phyloP scores from a whole-genome alignment of 1,140 invertebrate genomes.

The Pantala flavescens region DNA sequence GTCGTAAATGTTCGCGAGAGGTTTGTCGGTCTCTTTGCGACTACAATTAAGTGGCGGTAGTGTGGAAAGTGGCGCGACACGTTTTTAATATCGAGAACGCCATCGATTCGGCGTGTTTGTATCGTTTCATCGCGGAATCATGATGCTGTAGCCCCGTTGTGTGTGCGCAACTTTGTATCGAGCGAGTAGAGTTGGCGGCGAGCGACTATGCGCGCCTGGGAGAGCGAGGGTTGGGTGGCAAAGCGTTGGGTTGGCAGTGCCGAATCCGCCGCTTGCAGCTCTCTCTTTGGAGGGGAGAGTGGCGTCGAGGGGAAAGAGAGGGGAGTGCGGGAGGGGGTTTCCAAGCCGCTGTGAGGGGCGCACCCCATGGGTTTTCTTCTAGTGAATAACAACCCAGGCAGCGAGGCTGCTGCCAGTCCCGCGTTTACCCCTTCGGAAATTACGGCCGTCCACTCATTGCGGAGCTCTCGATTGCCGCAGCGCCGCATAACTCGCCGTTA shows the following conservation, averaged over 20 bases:
- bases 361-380: neutral
- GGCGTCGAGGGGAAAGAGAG: neutral
- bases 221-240: neutral
- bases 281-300: neutral
- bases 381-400: constrained; percentile 1
- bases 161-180: neutral
- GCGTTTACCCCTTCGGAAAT: neutral
- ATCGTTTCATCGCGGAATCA: no score
- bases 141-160: no score
- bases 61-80: no score
- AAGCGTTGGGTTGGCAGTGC: neutral
- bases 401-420: neutral
- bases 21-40: no score
- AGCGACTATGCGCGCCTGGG: constrained; percentile 5
- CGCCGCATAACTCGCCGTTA: neutral
- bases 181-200: neutral
- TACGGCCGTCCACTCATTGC: neutral
- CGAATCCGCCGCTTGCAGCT: neutral
- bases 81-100: no score
- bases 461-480: neutral
- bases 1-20: no score
- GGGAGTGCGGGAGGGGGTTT: neutral
- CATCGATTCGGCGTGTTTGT: no score
- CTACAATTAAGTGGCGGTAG: no score
- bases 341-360: neutral